phyloP scores from a whole-genome alignment of 92 coral and sea anemone genomes.

The Chrysogorgia sp. region DNA sequence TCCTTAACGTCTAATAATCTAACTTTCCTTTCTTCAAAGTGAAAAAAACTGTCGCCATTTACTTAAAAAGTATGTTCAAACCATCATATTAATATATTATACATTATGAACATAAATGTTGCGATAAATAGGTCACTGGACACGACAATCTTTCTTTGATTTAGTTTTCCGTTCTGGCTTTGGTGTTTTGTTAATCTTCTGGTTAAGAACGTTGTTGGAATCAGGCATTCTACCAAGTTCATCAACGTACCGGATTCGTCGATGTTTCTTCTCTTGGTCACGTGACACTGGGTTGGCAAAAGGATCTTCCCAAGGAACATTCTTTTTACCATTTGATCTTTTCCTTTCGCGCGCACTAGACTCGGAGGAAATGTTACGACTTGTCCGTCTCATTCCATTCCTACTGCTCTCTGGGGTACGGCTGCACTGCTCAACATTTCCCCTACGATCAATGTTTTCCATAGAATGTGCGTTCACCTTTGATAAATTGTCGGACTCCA shows the following conservation, averaged over 20 bases:
- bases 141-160: slow-evolving; percentile 46
- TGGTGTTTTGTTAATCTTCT: slow-evolving; percentile 17
- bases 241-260: slow-evolving; percentile 39
- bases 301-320: slow-evolving; percentile 98
- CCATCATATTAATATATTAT: background rate
- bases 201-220: background rate
- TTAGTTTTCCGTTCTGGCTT: slow-evolving; percentile 36
- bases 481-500: background rate
- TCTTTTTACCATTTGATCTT: slow-evolving; percentile 63
- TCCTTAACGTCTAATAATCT: background rate
- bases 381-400: slow-evolving; percentile 41
- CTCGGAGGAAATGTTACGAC: slow-evolving; percentile 58
- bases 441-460: slow-evolving; percentile 18
- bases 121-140: slow-evolving; percentile 17
- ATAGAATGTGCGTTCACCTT: slow-evolving; percentile 34
- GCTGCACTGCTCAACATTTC: background rate
- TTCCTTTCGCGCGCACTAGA: slow-evolving; percentile 37
- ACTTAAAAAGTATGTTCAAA: slow-evolving; percentile 1
- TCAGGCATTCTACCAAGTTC: slow-evolving; percentile 38
- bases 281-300: slow-evolving; percentile 91
- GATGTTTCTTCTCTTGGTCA: slow-evolving; percentile 61
- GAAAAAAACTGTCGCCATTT: too few species aligned
- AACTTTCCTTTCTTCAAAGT: background rate
- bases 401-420: slow-evolving; percentile 11
- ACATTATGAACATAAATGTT: slow-evolving; percentile 14